These are phyloP conservation scores for Aphidoletes aphidimyza DNA, from an alignment of 2,888 invertebrate species.

Conservation along the genomic window DNA sequence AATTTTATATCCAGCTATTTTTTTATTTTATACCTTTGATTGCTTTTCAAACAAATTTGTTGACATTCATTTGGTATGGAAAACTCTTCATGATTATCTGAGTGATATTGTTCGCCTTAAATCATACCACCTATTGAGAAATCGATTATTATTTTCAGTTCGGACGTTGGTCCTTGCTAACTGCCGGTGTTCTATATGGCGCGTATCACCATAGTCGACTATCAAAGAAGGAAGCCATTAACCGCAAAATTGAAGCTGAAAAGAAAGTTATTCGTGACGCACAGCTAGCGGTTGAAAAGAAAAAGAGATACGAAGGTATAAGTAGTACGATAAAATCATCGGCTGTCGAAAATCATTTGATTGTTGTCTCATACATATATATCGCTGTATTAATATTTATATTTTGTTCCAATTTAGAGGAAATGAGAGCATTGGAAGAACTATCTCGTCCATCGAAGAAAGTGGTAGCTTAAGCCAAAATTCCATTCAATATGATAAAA, in stretches of 20 bases:
- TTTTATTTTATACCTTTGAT: no score
- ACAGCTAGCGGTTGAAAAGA: conserved; percentile 79
- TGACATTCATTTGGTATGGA: no score
- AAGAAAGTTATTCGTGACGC: conserved; percentile 77
- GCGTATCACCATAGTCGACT: conserved; percentile 77
- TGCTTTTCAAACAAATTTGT: no score
- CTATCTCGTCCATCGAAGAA: conserved; percentile 59
- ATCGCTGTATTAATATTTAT: neutral
- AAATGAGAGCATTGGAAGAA: conserved; percentile 59
- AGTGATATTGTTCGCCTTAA: no score
- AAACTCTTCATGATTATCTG: no score
- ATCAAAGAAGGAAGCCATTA: conserved; percentile 73
- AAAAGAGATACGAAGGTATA: conserved; percentile 70
- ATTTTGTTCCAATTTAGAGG: conserved; percentile 58
- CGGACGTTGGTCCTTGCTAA: conserved; percentile 82
- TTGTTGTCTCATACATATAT: no score
- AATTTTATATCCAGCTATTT: no score
- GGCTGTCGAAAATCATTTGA: no score
- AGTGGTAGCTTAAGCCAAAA: conserved; percentile 51
- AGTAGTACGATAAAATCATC: neutral
- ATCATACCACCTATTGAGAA: no score
- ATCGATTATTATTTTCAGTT: conserved; percentile 70
- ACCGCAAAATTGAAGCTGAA: conserved; percentile 75
- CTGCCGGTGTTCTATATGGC: conserved; percentile 80
- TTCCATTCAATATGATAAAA: neutral